These are phyloP conservation scores for Capitulum mitella DNA, from an alignment of 2,888 invertebrate genomes.

Conservation along the genomic window DNA sequence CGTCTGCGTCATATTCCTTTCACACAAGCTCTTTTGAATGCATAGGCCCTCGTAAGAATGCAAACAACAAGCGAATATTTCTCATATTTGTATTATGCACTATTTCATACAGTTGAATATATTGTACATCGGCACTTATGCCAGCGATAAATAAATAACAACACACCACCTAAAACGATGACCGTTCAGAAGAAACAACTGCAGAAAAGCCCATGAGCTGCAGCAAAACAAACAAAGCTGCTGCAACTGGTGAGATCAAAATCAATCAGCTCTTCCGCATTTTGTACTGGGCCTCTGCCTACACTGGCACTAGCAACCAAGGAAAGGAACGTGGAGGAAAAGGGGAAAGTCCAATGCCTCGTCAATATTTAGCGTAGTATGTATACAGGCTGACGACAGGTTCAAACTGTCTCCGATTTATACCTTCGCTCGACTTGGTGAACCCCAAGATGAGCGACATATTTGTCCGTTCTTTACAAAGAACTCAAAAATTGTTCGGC, in stretches of 20 bases:
- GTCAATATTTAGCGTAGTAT: neutral
- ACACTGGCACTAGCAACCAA: neutral
- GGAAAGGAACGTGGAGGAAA: neutral
- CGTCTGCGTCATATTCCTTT: too few relatives aligned
- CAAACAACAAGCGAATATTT: neutral
- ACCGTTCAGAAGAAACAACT: neutral
- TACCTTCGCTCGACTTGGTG: too few relatives aligned
- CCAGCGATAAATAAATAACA: conserved; percentile 4
- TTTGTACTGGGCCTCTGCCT: conserved; percentile 12
- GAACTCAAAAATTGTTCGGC: too few relatives aligned
- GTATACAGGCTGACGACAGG: neutral
- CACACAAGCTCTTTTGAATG: too few relatives aligned
- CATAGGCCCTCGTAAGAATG: too few relatives aligned
- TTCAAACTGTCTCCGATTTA: too few relatives aligned
- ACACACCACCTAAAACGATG: conserved; percentile 2
- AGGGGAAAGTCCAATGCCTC: neutral
- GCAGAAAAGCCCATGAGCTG: conserved; percentile 5
- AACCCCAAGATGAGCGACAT: too few relatives aligned
- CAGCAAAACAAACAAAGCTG: neutral
- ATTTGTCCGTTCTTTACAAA: too few relatives aligned
- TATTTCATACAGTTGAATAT: neutral
- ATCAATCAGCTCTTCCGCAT: neutral
- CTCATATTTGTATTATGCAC: neutral
- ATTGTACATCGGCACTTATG: neutral
- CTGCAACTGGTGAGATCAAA: neutral